Percentiles rank a stretch among this genome's conserved stretches.
phyloP scores from a whole-genome alignment of 2,888 invertebrate genomes.

The Ariolimax columbianus region DNA sequence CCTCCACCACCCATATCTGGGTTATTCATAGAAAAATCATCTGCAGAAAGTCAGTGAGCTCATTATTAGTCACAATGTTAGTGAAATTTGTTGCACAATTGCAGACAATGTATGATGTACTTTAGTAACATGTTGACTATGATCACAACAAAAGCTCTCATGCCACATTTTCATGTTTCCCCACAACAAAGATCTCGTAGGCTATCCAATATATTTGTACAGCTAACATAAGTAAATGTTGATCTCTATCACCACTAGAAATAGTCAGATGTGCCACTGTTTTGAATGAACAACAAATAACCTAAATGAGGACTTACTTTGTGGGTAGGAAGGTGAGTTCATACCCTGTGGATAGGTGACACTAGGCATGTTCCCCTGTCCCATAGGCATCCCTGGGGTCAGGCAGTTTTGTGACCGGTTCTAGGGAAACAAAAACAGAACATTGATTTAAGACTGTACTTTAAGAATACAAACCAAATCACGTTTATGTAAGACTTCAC shows the following conservation, averaged over 20 bases:
- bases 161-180: too few species aligned
- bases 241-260: too few species aligned
- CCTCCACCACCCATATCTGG: slow-evolving; percentile 59
- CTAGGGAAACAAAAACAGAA: slow-evolving; percentile 25
- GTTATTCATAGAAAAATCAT: slow-evolving; percentile 67
- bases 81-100: background rate
- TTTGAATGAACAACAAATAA: too few species aligned
- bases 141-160: too few species aligned
- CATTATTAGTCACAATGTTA: background rate
- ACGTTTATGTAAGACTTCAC: too few species aligned
- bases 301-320: slow-evolving; percentile 37
- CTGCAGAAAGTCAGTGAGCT: slow-evolving; percentile 55
- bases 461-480: background rate
- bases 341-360: slow-evolving; percentile 39
- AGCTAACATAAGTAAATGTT: too few species aligned
- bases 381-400: slow-evolving; percentile 43
- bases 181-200: too few species aligned
- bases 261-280: too few species aligned
- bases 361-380: slow-evolving; percentile 44
- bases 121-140: too few species aligned
- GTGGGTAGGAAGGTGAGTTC: slow-evolving; percentile 50
- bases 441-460: background rate
- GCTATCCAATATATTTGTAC: too few species aligned
- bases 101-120: too few species aligned
- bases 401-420: slow-evolving; percentile 50